A percentile compares a stretch with the other conserved stretches of the same genome.
Conservation (phyloP, 2,888 invertebrate species). For the Sinohyriopsis cumingii region DNA sequence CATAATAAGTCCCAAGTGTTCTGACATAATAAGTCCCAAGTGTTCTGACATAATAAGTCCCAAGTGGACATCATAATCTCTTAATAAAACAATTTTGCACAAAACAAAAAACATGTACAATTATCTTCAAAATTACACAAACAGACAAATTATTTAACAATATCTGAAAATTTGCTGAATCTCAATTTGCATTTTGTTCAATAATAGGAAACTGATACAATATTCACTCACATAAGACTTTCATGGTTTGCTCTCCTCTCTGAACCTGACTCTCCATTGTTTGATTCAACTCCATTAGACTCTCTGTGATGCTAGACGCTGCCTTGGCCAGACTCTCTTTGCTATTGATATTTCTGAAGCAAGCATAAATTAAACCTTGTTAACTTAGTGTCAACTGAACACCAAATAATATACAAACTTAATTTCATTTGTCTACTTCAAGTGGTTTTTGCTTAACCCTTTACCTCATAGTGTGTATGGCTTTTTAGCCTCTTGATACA, state of each 20-base stretch:
- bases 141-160: too few species aligned
- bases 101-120: too few species aligned
- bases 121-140: too few species aligned
- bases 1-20: too few species aligned
- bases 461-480: too few species aligned
- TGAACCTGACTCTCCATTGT: slow-evolving; percentile 90
- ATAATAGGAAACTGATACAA: not conserved
- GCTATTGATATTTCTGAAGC: slow-evolving; percentile 72
- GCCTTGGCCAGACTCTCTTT: slow-evolving; percentile 75
- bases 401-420: not conserved
- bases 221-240: slow-evolving; percentile 78
- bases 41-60: too few species aligned
- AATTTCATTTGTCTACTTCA: not conserved
- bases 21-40: too few species aligned
- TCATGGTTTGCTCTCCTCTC: slow-evolving; percentile 88
- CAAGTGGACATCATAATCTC: too few species aligned
- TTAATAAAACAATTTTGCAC: too few species aligned
- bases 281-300: slow-evolving; percentile 86
- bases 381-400: not conserved
- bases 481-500: too few species aligned
- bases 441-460: too few species aligned
- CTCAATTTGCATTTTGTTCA: not conserved
- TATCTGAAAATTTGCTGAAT: too few species aligned
- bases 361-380: slow-evolving; percentile 1
- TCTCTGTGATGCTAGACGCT: slow-evolving; percentile 87